Conservation (phyloP, 2,888 invertebrate genomes). For the Nomada goodeniana region DNA sequence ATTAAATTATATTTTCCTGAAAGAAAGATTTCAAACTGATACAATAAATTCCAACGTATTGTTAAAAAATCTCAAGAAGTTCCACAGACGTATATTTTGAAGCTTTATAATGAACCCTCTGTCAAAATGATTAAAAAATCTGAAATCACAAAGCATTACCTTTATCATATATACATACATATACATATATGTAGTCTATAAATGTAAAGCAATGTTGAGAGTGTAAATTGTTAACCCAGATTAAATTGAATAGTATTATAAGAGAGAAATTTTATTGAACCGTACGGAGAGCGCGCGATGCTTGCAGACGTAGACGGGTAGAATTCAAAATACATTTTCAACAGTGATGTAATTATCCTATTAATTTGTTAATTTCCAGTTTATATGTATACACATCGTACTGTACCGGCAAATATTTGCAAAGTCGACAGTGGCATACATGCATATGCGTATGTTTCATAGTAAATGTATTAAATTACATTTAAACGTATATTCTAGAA, state of each 20-base stretch:
- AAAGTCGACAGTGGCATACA: not conserved
- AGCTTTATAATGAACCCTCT: slow-evolving; percentile 2
- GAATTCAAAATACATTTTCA: not conserved
- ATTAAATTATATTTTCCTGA: not conserved
- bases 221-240: slow-evolving; percentile 20
- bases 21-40: not conserved
- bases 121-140: not conserved
- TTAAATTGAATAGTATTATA: not conserved
- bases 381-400: not conserved
- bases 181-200: slow-evolving; percentile 8
- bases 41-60: not conserved
- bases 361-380: slow-evolving; percentile 2
- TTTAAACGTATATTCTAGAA: too few species aligned
- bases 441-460: too few species aligned
- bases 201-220: slow-evolving; percentile 18
- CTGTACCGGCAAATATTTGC: not conserved
- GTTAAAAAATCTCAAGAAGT: not conserved
- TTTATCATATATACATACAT: not conserved
- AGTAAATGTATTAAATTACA: too few species aligned
- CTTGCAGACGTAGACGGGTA: slow-evolving; percentile 8
- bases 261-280: slow-evolving; percentile 18
- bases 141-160: not conserved
- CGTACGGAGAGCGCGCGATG: not conserved
- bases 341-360: not conserved
- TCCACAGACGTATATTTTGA: not conserved